Percentiles rank a stretch among this genome's conserved stretches.
phyloP scores from a whole-genome alignment of 2,888 invertebrate genomes.

The Leptopterna dolabrata region DNA sequence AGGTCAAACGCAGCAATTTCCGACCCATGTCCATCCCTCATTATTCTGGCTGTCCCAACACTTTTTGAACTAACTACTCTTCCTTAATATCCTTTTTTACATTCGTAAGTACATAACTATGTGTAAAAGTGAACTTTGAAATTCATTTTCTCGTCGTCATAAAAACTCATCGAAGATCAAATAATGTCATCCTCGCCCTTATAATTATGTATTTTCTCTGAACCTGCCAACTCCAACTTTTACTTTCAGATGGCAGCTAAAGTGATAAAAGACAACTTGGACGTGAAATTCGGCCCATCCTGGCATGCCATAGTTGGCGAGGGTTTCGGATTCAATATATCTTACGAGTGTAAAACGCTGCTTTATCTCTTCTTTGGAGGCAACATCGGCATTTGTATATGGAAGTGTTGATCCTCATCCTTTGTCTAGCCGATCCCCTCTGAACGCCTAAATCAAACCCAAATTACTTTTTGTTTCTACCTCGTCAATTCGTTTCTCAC shows the following conservation, averaged over 20 bases:
- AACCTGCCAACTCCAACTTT: neutral
- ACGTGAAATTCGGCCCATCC: slow-evolving; percentile 93
- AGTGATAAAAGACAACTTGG: slow-evolving; percentile 94
- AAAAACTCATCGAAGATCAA: too few species aligned
- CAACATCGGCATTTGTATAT: slow-evolving; percentile 86
- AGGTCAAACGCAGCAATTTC: too few species aligned
- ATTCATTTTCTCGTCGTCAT: too few species aligned
- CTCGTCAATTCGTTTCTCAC: neutral
- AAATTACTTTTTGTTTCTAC: neutral
- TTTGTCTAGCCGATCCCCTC: neutral
- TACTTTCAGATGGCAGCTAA: slow-evolving; percentile 83
- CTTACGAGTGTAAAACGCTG: slow-evolving; percentile 88
- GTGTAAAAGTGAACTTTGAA: too few species aligned
- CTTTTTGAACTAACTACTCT: too few species aligned
- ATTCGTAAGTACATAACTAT: too few species aligned
- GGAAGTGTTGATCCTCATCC: slow-evolving; percentile 79
- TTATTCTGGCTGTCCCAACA: too few species aligned
- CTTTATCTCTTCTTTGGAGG: slow-evolving; percentile 93
- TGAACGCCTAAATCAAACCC: neutral
- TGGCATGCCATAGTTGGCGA: slow-evolving; percentile 97
- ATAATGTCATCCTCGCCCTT: too few species aligned
- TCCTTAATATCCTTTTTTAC: too few species aligned
- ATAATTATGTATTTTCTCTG: too few species aligned
- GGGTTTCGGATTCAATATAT: slow-evolving; percentile 92
- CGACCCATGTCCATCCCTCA: too few species aligned